These are phyloP conservation scores for Hippoglossus stenolepis DNA, from an alignment of 2,113 vertebrate species.

Conservation along the genomic window DNA sequence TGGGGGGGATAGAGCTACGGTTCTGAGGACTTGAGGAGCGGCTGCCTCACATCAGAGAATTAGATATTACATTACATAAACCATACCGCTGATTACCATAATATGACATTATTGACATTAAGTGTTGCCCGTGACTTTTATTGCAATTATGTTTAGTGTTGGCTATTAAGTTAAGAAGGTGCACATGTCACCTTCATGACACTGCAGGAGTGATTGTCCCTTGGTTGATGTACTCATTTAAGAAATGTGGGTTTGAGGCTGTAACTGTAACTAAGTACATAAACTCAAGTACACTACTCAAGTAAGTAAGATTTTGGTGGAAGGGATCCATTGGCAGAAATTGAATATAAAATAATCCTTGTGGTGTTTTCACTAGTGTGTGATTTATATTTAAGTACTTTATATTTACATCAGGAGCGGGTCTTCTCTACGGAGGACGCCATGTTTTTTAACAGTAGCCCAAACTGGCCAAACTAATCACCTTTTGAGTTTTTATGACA, in stretches of 20 bases:
- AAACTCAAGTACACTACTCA: background rate
- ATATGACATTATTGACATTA: conserved; percentile 62
- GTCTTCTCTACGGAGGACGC: no score
- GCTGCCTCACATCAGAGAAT: conserved; percentile 40
- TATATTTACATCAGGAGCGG: no score
- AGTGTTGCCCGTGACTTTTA: conserved; percentile 45
- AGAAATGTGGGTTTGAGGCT: background rate
- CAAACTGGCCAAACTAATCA: no score
- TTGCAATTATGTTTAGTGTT: conserved; percentile 43
- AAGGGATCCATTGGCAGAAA: no score
- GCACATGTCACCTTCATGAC: conserved; percentile 26
- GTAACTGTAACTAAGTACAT: background rate
- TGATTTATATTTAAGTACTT: no score
- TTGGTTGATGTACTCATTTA: background rate
- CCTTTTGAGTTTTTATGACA: no score
- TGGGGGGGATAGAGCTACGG: conserved; percentile 7
- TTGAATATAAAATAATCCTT: no score
- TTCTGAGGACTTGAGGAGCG: conserved; percentile 33
- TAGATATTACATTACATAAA: conserved; percentile 37
- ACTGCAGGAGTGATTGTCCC: conserved; percentile 7
- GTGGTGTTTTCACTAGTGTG: no score
- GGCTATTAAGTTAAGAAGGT: conserved; percentile 41
- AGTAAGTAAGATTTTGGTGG: no score
- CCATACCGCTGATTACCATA: conserved; percentile 62
- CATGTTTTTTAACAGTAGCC: no score